Evolutionary conservation across 2,113 vertebrate species (phyloP), one percentile per base, ranked within the genome.

Genomic region (Recurvirostra avosetta): DNA sequence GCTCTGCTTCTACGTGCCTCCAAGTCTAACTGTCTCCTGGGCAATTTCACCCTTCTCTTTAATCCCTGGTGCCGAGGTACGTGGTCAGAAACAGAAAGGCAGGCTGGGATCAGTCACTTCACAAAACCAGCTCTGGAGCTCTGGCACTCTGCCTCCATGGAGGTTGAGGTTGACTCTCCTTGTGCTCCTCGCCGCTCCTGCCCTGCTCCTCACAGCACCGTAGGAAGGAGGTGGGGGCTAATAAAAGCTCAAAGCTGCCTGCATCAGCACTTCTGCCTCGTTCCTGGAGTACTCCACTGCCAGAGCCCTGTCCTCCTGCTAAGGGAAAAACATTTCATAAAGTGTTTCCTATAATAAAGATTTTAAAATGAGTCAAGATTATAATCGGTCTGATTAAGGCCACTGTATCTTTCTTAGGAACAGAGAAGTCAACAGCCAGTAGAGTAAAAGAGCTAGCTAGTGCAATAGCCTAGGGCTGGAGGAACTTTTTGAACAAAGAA

Each of bases 11-110:
- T 97, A 22, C 97, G 11, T 30, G 56, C 83, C 59, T 95, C 76
- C 84, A 79, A 40, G 49, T 27, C 75, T n/a, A 4, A 53, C 59
- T 3, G 43, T 11, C 52, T 30, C 36, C 94, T 98, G 74, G 98
- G 97, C 30, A 59, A 67, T 13, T 97, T 98, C 76, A 96, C 91
- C 7, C 78, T 99, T 58, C 98, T 99, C 47, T 99, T 99, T 87
- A 99, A 99, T 78, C 99, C 99, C 92, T 99, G 99, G 99, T 98
- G 97, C 86, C 23, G n/a, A 90, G 98, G 99, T 99, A 97, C 6
- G 97, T 94, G 38, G 25, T 41, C 63, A 95, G 52, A 50, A 72
- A 65, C 9, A 76, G 45, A 62, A 67, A 62, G 32, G 11, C 40
- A 56, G 49, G 38, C 67, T 38, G 76, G 66, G 59, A 50, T 47